Evolutionary conservation across 1,140 invertebrate species (phyloP), one percentile per base, ranked within the genome.

Genomic region (Drosophila biarmipes): DNA sequence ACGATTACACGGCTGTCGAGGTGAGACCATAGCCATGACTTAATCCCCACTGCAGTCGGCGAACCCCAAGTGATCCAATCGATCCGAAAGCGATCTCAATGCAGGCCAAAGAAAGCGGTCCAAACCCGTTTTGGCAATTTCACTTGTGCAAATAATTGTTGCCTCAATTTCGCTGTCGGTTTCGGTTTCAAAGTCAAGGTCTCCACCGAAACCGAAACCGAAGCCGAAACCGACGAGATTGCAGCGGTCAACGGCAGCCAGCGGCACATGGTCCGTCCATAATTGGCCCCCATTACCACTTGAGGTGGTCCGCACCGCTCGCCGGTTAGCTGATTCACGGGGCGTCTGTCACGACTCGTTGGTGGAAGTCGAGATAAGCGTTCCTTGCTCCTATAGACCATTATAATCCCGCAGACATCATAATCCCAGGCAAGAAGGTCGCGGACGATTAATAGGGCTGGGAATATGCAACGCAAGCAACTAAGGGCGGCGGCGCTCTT

Each of bases 171-270:
- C 6, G 42, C 19, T 43, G 55, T 29, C 79, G 40, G n/a, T 66
- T 51, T 56, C 51, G 35, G 10, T 62, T 74, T 87, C 82, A 86
- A 86, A 86, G 82, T 86, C 82, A 86, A 86, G 82, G 82, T 79
- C 78, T 87, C 46, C 46, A 24, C 57, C 35, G 7, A 35, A 45
- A 11, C 6, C 17, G 7, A 24, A 21, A 17, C 51, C 19, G 43
- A 42, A 43, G 12, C 24, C 17, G 7, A 37, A 21, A 17, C 51
- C 21, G 43, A 43, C 10, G 8, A 43, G 40, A 66, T 31, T 57
- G 38, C 34, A 58, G 64, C 72, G 61, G 54, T 64, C 64, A 72
- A 74, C 51, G 61, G 66, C 73, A 49, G 40, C 40, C 34, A 45
- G 29, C 42, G 59, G 43, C 34, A 79, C 80, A 62, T 78, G 59